Percentiles rank a stretch among this genome's conserved stretches.
Evolutionary conservation across 2,888 invertebrate species (phyloP).

Genomic region (Rambutsinella grinnellia): DNA sequence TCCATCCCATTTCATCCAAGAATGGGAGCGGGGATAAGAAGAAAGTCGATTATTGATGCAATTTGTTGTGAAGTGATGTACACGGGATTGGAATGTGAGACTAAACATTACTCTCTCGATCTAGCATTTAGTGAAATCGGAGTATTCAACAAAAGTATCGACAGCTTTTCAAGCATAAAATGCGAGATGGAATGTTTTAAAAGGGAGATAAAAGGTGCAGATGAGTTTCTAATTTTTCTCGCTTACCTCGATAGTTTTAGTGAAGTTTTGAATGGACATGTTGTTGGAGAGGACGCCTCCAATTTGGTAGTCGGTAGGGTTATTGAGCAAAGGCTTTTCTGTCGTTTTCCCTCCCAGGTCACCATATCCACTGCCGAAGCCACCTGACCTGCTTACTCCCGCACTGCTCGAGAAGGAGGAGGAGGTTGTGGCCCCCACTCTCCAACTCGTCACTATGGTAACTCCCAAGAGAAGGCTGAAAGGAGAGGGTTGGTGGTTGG

Average conservation of each 20-base stretch:
- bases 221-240: too few species aligned
- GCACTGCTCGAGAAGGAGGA: slow-evolving; percentile 1
- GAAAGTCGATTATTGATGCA: background rate
- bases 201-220: too few species aligned
- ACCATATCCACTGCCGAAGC: slow-evolving; percentile 6
- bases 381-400: background rate
- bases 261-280: slow-evolving; percentile 84
- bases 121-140: background rate
- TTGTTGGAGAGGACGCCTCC: slow-evolving; percentile 92
- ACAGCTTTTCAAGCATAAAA: too few species aligned
- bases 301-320: slow-evolving; percentile 85
- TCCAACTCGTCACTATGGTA: too few species aligned
- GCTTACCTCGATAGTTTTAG: slow-evolving; percentile 86
- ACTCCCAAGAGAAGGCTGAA: slow-evolving; percentile 29
- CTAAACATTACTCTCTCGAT: too few species aligned
- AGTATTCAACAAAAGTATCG: too few species aligned
- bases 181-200: too few species aligned
- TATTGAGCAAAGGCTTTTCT: slow-evolving; percentile 70
- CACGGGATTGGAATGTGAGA: background rate
- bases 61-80: background rate
- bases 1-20: background rate
- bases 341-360: slow-evolving; percentile 31
- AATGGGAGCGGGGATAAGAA: too few species aligned
- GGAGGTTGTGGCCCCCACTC: slow-evolving; percentile 20
- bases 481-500: slow-evolving; percentile 35